phyloP scores from a whole-genome alignment of 1,140 invertebrate species.

The Steinernema feltiae region DNA sequence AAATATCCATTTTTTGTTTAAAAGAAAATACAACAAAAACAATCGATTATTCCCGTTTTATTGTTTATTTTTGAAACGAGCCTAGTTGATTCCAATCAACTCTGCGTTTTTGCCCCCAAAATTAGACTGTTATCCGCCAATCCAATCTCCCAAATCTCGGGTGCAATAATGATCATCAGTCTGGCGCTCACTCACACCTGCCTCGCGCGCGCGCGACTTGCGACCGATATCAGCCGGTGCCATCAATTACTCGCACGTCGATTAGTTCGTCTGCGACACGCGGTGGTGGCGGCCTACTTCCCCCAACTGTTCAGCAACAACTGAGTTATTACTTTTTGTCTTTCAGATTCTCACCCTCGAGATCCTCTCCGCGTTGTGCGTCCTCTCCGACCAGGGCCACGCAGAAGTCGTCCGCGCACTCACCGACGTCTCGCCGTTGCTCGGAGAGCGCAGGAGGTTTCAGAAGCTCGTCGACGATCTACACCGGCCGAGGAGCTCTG shows the following conservation, averaged over 20 bases:
- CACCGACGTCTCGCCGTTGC: constrained; percentile 42
- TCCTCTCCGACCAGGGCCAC: constrained; percentile 51
- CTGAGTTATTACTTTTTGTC: constrained; percentile 10
- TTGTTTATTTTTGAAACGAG: no score
- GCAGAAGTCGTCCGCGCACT: constrained; percentile 46
- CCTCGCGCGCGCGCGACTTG: neutral
- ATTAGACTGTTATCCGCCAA: no score
- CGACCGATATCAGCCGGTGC: neutral
- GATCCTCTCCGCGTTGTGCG: constrained; percentile 54
- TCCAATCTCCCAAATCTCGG: neutral
- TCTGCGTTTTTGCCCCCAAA: no score
- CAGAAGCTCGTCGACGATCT: constrained; percentile 85
- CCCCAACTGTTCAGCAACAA: neutral
- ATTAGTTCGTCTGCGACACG: neutral
- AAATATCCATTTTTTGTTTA: no score
- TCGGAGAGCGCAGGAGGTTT: constrained; percentile 56
- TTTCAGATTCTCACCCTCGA: constrained; percentile 53
- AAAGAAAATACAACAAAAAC: no score
- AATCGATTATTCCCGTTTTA: no score
- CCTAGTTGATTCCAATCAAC: no score
- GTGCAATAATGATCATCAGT: neutral
- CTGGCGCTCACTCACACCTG: constrained; percentile 1
- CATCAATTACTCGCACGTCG: constrained; percentile 6
- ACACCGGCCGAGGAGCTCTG: constrained; percentile 71
- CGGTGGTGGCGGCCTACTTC: neutral